phyloP scores from a whole-genome alignment of 2,888 invertebrate species.

The Orthonychiurus folsomi region DNA sequence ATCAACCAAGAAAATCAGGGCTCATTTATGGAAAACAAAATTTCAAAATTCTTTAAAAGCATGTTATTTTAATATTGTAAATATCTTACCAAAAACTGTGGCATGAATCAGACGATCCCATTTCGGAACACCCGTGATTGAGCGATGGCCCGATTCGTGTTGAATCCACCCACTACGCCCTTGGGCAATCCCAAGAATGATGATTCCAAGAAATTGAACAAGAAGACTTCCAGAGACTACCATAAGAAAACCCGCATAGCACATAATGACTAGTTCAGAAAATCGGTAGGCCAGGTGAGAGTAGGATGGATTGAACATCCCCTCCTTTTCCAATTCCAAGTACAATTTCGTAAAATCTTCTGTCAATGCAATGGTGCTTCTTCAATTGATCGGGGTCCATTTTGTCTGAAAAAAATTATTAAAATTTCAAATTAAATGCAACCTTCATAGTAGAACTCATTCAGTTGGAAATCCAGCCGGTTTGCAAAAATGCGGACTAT shows the following conservation, averaged over 20 bases:
- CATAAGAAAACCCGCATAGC: slow-evolving; percentile 24
- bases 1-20: no score
- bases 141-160: slow-evolving; percentile 32
- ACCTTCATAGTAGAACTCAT: no score
- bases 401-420: slow-evolving; percentile 1
- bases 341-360: slow-evolving; percentile 35
- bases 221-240: slow-evolving; percentile 24
- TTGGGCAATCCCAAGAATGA: slow-evolving; percentile 26
- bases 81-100: slow-evolving; percentile 30
- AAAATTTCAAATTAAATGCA: not conserved
- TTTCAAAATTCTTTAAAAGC: no score
- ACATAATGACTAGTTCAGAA: slow-evolving; percentile 24
- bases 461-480: no score
- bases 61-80: no score
- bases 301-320: slow-evolving; percentile 29
- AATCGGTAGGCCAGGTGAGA: slow-evolving; percentile 26
- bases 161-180: slow-evolving; percentile 34
- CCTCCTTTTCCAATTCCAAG: slow-evolving; percentile 32
- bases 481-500: no score
- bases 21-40: no score
- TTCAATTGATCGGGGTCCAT: slow-evolving; percentile 22
- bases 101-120: slow-evolving; percentile 25
- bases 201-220: slow-evolving; percentile 27
- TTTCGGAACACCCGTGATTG: slow-evolving; percentile 28
- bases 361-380: slow-evolving; percentile 24